phyloP scores from a whole-genome alignment of 2,888 invertebrate species.

The Pherbina coryleti region DNA sequence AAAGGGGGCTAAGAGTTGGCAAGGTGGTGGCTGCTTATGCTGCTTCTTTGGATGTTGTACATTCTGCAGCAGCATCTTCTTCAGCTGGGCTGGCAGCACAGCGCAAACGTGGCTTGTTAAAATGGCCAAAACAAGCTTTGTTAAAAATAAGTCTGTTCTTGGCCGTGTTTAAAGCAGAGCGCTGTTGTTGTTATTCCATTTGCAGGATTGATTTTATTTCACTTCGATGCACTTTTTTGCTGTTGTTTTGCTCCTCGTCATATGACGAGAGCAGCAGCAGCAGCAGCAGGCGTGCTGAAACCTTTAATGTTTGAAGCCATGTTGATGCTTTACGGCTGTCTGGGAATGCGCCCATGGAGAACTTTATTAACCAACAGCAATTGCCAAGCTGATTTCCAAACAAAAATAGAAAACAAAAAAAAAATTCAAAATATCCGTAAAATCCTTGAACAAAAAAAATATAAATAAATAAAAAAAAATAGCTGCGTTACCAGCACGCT shows the following conservation, averaged over 20 bases:
- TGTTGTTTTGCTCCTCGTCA: neutral
- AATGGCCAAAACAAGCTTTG: conserved; percentile 36
- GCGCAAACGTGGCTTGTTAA: conserved; percentile 38
- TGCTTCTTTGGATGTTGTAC: neutral
- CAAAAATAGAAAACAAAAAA: neutral
- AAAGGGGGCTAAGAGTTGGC: neutral
- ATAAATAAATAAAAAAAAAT: neutral
- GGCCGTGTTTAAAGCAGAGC: conserved; percentile 16
- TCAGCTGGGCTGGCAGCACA: neutral
- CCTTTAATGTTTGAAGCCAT: conserved; percentile 49
- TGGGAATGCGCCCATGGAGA: conserved; percentile 48
- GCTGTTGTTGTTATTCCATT: neutral
- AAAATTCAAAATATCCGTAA: neutral
- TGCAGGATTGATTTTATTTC: neutral
- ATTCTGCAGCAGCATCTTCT: neutral
- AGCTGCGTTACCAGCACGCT: neutral
- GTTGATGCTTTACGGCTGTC: conserved; percentile 52
- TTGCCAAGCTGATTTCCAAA: neutral
- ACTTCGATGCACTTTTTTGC: neutral
- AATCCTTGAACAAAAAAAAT: neutral
- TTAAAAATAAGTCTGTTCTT: conserved; percentile 34
- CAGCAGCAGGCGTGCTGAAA: conserved; percentile 19
- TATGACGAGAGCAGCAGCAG: neutral
- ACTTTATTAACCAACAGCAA: conserved; percentile 49
- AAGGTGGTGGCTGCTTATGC: too few relatives aligned